Evolutionary conservation across 2,113 vertebrate genomes (phyloP), one percentile per base, ranked within the genome.

Genomic region (Oenanthe oenanthe): DNA sequence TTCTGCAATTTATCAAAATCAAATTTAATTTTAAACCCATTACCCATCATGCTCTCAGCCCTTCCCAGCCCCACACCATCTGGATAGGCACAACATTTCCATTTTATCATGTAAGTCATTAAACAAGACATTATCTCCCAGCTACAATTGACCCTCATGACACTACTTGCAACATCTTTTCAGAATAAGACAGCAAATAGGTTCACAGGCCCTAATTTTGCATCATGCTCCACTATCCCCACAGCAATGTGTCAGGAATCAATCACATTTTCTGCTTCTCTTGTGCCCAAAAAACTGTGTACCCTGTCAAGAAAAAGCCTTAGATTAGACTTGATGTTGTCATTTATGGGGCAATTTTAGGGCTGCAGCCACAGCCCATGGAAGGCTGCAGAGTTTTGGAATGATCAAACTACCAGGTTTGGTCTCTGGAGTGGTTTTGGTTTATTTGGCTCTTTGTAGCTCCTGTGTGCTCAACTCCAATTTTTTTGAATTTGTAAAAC

Each of bases 11-110:
- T 77, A 67, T 92, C 61, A 92, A 92, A 91, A 74, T 42, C 9
- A 63, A 71, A 81, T 85, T 92, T 89, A 71, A 92, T 89, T 89
- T 91, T 91, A 92, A 91, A 91, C 12, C 51, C 32, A 71, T 86
- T 73, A 94, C 42, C 62, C 65, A 89, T 81, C 40, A 54, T 63
- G n/a, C 36, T 84, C 2, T 4, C 53, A 84, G 42, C 8, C 32
- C 25, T 86, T 89, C 38, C 16, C 34, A 62, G 51, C 26, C 82
- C 57, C 34, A 57, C 15, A 31, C 57, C 73, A 91, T 81, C 80
- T 87, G 87, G 65, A 87, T 87, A 60, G 61, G 61, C 51, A 71
- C 45, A 87, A n/a, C 22, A 71, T 87, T 87, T 71, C 77, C 31
- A 56, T 92, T 91, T 74, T 47, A 34, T 50, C 72, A 67, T 71